Evolutionary conservation across 2,888 invertebrate species (phyloP).

Genomic region (Dryobota labecula): DNA sequence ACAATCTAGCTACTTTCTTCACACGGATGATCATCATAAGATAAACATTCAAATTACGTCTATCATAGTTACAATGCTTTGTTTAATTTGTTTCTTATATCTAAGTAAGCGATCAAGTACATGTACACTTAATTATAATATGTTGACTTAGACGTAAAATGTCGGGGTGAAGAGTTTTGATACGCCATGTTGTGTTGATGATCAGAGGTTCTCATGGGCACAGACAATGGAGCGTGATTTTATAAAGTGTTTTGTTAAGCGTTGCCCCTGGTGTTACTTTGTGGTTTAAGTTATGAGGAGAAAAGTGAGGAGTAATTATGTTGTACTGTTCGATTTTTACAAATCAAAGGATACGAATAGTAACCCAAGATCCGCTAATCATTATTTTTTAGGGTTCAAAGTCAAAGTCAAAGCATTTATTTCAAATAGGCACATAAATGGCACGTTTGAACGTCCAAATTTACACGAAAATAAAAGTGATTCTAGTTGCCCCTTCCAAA

Average conservation of each 20-base stretch:
- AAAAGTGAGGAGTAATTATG: not conserved
- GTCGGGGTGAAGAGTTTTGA: constrained; percentile 46
- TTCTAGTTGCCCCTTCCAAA: too few species aligned
- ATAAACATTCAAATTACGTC: constrained; percentile 42
- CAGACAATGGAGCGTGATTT: constrained; percentile 72
- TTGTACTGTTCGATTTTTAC: too few species aligned
- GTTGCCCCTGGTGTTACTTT: constrained; percentile 64
- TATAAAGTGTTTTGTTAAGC: constrained; percentile 69
- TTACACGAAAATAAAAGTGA: too few species aligned
- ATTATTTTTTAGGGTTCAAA: too few species aligned
- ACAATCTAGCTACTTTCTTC: constrained; percentile 22
- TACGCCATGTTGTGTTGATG: constrained; percentile 52
- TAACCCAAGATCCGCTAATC: not conserved
- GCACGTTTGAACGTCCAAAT: too few species aligned
- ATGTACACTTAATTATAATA: constrained; percentile 51
- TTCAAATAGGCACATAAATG: too few species aligned
- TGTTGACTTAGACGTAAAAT: constrained; percentile 59
- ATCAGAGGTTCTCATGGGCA: constrained; percentile 56
- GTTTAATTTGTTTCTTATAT: constrained; percentile 60
- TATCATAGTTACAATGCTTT: constrained; percentile 56
- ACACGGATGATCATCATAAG: constrained; percentile 37
- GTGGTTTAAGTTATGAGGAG: constrained; percentile 39
- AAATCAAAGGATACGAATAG: not conserved
- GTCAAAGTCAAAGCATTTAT: too few species aligned
- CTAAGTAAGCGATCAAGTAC: constrained; percentile 59